A percentile compares a stretch with the other conserved stretches of the same genome.
These are phyloP conservation scores for Drosophila sordidula DNA, from an alignment of 2,888 invertebrate genomes.

Conservation along the genomic window DNA sequence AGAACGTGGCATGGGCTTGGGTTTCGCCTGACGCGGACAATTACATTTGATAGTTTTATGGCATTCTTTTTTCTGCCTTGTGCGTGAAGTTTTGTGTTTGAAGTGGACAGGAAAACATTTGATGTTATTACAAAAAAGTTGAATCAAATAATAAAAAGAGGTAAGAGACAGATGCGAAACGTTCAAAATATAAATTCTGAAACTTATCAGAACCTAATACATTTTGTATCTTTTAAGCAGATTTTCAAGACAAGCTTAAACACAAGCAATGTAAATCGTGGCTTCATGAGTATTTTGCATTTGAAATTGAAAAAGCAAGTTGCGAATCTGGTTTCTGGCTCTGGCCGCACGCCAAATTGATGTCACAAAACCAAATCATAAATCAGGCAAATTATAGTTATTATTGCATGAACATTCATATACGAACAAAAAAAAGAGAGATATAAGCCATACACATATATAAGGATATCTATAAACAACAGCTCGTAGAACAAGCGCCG, in stretches of 20 bases:
- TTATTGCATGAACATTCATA: slow-evolving; percentile 62
- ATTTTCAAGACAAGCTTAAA: no score
- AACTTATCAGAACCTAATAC: no score
- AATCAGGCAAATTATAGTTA: slow-evolving; percentile 78
- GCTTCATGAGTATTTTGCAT: slow-evolving; percentile 14
- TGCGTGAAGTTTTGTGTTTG: slow-evolving; percentile 22
- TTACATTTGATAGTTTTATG: slow-evolving; percentile 72
- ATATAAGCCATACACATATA: slow-evolving; percentile 28
- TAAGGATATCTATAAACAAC: slow-evolving; percentile 51
- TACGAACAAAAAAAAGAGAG: slow-evolving; percentile 4
- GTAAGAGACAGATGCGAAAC: background rate
- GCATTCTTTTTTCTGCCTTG: slow-evolving; percentile 29
- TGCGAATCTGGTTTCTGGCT: slow-evolving; percentile 15
- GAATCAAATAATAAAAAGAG: no score
- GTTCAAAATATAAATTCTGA: no score
- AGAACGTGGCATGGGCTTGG: slow-evolving; percentile 14
- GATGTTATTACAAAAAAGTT: background rate
- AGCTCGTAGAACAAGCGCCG: slow-evolving; percentile 77
- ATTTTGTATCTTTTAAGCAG: background rate
- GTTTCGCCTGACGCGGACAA: slow-evolving; percentile 48
- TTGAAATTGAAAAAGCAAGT: slow-evolving; percentile 21
- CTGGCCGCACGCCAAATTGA: slow-evolving; percentile 64
- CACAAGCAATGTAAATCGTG: background rate
- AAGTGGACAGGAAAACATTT: slow-evolving; percentile 4
- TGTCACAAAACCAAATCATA: slow-evolving; percentile 76